Evolutionary conservation across 2,113 vertebrate species (phyloP).

Genomic region (Chlorocebus sabaeus): DNA sequence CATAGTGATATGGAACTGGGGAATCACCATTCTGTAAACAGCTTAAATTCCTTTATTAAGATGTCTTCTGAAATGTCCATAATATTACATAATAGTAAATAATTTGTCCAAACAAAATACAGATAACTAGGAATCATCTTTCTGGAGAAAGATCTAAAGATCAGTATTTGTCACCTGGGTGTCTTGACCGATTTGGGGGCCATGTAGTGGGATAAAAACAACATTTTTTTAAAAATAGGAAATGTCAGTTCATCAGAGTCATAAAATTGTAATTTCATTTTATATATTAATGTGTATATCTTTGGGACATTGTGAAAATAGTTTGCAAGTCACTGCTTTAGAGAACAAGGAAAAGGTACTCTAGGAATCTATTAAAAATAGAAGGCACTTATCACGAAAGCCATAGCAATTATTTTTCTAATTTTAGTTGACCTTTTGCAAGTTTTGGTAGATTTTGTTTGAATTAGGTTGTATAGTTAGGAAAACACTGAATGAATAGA

Average conservation of each 20-base stretch:
- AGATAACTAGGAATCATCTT: neutral
- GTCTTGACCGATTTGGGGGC: neutral
- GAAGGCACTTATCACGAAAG: neutral
- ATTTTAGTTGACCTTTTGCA: neutral
- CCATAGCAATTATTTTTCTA: neutral
- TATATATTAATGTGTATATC: neutral
- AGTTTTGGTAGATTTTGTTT: slow-evolving; percentile 25
- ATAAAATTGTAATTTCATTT: neutral
- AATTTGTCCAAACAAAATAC: neutral
- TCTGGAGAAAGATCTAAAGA: neutral
- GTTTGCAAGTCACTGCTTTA: neutral
- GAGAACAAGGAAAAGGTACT: neutral
- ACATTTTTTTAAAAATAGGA: neutral
- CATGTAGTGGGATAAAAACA: neutral
- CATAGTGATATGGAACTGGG: neutral
- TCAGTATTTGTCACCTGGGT: neutral
- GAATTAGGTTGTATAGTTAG: neutral
- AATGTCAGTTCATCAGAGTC: neutral
- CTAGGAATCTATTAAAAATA: neutral
- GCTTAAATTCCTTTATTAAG: neutral
- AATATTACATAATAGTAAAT: neutral
- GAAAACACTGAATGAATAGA: neutral
- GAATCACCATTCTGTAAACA: slow-evolving; percentile 11
- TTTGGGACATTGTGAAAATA: neutral
- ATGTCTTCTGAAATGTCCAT: neutral